Evolutionary conservation across 2,797 vertebrate genomes (phyloP).

Genomic region (Betta splendens): DNA sequence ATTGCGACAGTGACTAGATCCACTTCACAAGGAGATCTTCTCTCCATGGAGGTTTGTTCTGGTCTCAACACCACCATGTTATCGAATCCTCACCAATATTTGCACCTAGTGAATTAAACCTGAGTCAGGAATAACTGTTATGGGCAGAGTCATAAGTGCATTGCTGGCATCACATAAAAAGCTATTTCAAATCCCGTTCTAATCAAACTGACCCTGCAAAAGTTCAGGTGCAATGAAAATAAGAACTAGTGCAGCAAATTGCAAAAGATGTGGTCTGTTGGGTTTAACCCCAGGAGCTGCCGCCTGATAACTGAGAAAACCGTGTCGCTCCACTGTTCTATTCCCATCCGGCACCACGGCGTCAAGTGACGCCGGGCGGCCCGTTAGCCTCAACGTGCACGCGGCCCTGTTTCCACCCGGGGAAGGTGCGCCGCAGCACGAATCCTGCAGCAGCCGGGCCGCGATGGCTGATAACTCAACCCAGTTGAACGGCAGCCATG

Average conservation of each 20-base stretch:
- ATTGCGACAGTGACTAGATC: slow-evolving; percentile 40
- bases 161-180: slow-evolving; percentile 11
- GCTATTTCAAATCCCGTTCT: slow-evolving; percentile 12
- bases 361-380: too few species aligned
- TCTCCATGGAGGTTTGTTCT: too few species aligned
- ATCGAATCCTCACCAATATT: too few species aligned
- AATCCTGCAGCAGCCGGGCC: slow-evolving; percentile 43
- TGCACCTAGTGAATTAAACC: not conserved
- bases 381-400: too few species aligned
- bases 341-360: slow-evolving; percentile 1
- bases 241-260: slow-evolving; percentile 27
- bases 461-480: slow-evolving; percentile 57
- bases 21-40: too few species aligned
- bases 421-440: slow-evolving; percentile 37
- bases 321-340: not conserved
- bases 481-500: slow-evolving; percentile 51
- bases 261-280: slow-evolving; percentile 19
- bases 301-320: slow-evolving; percentile 19
- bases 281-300: slow-evolving; percentile 4
- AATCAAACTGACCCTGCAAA: slow-evolving; percentile 35
- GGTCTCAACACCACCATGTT: too few species aligned
- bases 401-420: slow-evolving; percentile 15
- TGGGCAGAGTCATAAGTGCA: slow-evolving; percentile 13
- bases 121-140: not conserved
- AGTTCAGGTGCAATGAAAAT: slow-evolving; percentile 37